Base-by-base conservation (phyloP, 2,888 invertebrate genomes). In the Agriopis aurantiaria region DNA sequence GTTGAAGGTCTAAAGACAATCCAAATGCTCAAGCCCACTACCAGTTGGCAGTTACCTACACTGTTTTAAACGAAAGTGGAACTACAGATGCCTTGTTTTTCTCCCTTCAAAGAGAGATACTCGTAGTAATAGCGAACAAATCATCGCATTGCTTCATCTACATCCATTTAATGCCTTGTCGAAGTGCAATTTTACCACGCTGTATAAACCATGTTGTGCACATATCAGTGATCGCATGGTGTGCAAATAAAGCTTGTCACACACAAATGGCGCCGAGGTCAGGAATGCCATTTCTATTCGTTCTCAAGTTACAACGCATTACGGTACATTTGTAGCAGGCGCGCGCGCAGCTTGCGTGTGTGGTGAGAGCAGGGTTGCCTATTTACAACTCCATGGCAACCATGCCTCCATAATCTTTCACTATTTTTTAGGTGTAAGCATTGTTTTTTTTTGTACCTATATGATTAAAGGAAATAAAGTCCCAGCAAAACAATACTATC, bases 281-380 rank as follows among this genome's bases (percentile, higher is more conserved):
- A 64, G 57, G n/a, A 65, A 61, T 76, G 84, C 76, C 84, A 79
- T 75, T 77, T 88, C 86, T 88, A 83, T 70, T 65, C 65, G 72
- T 83, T 87, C 85, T 85, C 79, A 82, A 78, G 82, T 84, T 83
- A 82, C 83, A 72, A 61, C 73, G 77, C 71, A 81, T 83, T 88
- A 88, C 89, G 89, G 89, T 89, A 89, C 81, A 86, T 85, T 84
- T 82, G 81, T 80, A 78, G 71, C 71, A 69, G 72, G 66, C 70
- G 82, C 80, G 77, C 80, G 83, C 80, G 77, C 80, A 76, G 75
- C 79, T 83, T 79, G 84, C 83, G 81, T 85, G 83, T 80, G 73
- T 80, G 73, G 66, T 68, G 17, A 48, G 41, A 76, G 77, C 66
- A 74, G 58, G 72, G 69, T 52, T 67, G 78, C 72, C 76, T 69